phyloP scores from a whole-genome alignment of 2,888 invertebrate genomes.

The Anaspis maculata region DNA sequence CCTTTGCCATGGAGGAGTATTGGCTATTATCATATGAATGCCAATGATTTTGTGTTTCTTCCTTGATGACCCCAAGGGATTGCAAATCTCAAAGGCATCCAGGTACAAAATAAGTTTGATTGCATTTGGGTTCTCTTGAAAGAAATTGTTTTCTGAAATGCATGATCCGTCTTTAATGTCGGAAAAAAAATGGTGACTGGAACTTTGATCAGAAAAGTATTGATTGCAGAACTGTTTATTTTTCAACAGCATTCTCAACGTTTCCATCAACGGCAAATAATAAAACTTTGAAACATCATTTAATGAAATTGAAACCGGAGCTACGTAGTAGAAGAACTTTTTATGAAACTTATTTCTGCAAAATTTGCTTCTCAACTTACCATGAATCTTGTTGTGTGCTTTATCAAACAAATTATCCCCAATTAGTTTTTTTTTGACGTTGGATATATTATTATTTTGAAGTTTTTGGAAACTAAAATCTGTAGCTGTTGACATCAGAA shows the following conservation, averaged over 20 bases:
- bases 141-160: slow-evolving; percentile 10
- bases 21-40: slow-evolving; percentile 26
- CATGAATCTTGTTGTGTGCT: not conserved
- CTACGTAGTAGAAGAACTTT: not conserved
- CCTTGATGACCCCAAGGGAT: slow-evolving; percentile 26
- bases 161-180: slow-evolving; percentile 10
- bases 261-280: not conserved
- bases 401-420: not conserved
- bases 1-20: slow-evolving; percentile 20
- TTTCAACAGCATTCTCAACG: not conserved
- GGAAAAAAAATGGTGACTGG: not conserved
- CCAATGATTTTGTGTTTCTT: slow-evolving; percentile 26
- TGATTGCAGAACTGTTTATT: no score
- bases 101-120: slow-evolving; percentile 25
- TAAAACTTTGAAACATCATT: not conserved
- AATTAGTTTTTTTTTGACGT: not conserved
- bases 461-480: not conserved
- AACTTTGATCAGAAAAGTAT: no score
- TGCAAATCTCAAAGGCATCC: slow-evolving; percentile 28
- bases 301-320: not conserved
- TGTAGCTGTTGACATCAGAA: not conserved
- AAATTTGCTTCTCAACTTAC: not conserved
- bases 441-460: not conserved
- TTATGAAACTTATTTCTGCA: not conserved
- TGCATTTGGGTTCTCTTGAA: slow-evolving; percentile 8